A percentile compares a stretch with the other conserved stretches of the same genome.
These are phyloP conservation scores for Chionoecetes opilio DNA, from an alignment of 1,140 invertebrate species.

Conservation along the genomic window DNA sequence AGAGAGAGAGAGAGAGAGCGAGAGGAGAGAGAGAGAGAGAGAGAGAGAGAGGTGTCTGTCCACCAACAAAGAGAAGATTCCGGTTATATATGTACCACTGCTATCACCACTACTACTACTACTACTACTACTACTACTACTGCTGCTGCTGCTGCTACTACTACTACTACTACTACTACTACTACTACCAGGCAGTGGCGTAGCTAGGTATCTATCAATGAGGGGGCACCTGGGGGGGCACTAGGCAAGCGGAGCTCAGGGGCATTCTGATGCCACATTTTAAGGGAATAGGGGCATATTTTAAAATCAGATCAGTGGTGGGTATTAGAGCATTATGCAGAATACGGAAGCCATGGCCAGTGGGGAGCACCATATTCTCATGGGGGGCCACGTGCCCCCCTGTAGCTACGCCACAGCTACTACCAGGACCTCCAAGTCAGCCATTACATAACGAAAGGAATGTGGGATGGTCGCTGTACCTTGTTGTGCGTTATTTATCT, in stretches of 20 bases:
- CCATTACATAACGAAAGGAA: background rate
- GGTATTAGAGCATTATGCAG: no score
- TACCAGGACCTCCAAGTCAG: background rate
- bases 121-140: background rate
- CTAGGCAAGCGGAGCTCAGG: no score
- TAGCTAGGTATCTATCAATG: no score
- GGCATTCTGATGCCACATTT: no score
- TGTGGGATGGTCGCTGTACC: background rate
- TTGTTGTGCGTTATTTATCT: background rate
- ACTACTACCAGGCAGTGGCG: no score
- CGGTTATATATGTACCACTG: background rate
- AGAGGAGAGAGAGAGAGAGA: background rate
- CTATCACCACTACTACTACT: background rate
- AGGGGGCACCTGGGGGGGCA: no score
- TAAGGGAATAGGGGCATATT: no score
- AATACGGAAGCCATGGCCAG: no score
- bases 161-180: background rate
- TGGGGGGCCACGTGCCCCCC: no score
- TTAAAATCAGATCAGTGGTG: no score
- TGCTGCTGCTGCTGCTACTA: background rate
- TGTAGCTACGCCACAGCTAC: no score
- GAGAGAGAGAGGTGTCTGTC: background rate
- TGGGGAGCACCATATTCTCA: no score
- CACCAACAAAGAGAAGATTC: background rate
- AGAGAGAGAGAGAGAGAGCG: slow-evolving; percentile 53